Base-by-base conservation (phyloP, 2,113 vertebrate genomes). In the Pungitius pungitius region DNA sequence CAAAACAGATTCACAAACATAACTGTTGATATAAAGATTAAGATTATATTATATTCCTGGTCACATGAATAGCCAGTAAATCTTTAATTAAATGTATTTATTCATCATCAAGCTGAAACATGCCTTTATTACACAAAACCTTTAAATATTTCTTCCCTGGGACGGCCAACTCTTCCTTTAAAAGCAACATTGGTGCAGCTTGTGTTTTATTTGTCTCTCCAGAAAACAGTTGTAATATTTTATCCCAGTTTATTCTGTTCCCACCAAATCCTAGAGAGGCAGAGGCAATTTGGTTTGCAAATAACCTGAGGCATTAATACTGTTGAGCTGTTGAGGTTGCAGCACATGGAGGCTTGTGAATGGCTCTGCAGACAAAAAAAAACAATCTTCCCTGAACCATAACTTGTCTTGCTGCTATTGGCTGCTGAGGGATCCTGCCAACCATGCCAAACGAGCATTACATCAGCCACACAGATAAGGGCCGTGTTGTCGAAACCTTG, bases 321-420 rank as follows among this genome's bases (percentile, higher is more conserved):
- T 77, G 85, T 77, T 76, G 80, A 78, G 84, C 73, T 67, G 80
- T 77, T 10, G 72, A 87, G 75, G 79, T 75, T 81, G 75, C 66
- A 56, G 69, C 85, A 83, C 83, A 82, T 88, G 88, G 78, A 86
- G 85, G 57, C 11, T 27, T 86, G 73, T 90, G 90, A 92, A 71
- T 92, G 90, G 87, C 83, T 90, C 73, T 18, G n/a, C 47, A 65
- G 75, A 47, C 13, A 39, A 68, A 76, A 39, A 68, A 76, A 69
- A 45, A 33, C 75, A 76, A 81, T 74, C 61, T 73, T 75, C 70
- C 77, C 81, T 63, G 78, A 87, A 65, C 60, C 82, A 57, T 77
- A 73, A 93, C 90, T 75, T 93, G 90, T 88, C 89, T 60, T 68
- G 54, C 82, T 87, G 75, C 85, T 54, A 93, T 93, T 93, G 93